phyloP scores from a whole-genome alignment of 2,888 invertebrate genomes.

The Tetropium fuscum region DNA sequence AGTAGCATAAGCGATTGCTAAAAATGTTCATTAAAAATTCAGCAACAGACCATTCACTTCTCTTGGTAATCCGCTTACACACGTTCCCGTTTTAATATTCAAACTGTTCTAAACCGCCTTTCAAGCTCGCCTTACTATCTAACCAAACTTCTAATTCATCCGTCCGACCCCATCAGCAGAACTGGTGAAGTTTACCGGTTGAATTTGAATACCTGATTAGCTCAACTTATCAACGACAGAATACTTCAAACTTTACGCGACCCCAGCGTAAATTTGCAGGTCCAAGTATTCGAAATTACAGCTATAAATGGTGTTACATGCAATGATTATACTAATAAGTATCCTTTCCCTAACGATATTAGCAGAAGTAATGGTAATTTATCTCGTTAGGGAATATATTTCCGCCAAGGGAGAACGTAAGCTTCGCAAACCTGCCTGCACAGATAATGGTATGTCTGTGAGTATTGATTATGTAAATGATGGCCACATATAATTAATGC shows the following conservation, averaged over 20 bases:
- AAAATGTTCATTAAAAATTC: background rate
- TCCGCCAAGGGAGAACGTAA: too few relatives aligned
- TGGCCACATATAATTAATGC: too few relatives aligned
- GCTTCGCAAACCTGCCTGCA: too few relatives aligned
- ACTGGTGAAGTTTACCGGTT: constrained; percentile 12
- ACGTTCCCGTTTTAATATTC: constrained; percentile 19
- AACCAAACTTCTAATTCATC: constrained; percentile 19
- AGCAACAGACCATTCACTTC: background rate
- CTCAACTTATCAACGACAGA: constrained; percentile 23
- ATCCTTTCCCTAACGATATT: background rate
- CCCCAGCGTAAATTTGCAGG: constrained; percentile 14
- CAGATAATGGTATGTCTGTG: too few relatives aligned
- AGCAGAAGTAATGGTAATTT: too few relatives aligned
- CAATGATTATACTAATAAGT: constrained; percentile 16
- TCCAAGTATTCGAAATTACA: constrained; percentile 5
- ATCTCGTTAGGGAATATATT: too few relatives aligned
- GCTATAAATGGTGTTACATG: constrained; percentile 7
- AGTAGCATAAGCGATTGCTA: too few relatives aligned
- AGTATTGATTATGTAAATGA: too few relatives aligned
- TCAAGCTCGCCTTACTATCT: constrained; percentile 15
- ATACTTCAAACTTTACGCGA: constrained; percentile 25
- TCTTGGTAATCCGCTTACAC: constrained; percentile 13
- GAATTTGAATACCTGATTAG: constrained; percentile 28
- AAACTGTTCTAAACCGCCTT: constrained; percentile 18
- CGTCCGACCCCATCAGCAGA: constrained; percentile 19